phyloP scores from a whole-genome alignment of 2,797 vertebrate genomes.

The Geotrypetes seraphini region DNA sequence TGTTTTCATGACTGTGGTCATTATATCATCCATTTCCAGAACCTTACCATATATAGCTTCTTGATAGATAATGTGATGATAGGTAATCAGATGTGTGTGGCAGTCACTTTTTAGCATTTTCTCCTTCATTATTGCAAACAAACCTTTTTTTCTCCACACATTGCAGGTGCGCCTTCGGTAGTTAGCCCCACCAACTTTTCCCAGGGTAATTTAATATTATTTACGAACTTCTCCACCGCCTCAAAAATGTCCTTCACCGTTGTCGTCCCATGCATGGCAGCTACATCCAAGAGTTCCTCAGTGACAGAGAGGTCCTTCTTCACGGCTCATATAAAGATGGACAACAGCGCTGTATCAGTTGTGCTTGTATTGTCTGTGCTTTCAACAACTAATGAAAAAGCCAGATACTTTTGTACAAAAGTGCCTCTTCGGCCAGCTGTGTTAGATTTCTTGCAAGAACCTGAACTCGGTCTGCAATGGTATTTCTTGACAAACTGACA shows the following conservation, averaged over 20 bases:
- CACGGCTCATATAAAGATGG: neutral
- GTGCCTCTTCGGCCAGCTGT: neutral
- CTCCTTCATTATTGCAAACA: neutral
- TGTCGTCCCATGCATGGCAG: too few relatives aligned
- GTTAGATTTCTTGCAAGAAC: slow-evolving; percentile 1
- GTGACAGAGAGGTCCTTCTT: neutral
- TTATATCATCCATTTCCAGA: too few relatives aligned
- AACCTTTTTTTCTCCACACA: too few relatives aligned
- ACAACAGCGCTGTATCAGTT: neutral
- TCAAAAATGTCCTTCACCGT: neutral
- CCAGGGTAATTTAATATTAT: slow-evolving; percentile 1
- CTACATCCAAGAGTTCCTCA: neutral
- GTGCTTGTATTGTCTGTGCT: slow-evolving; percentile 1
- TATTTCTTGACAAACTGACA: slow-evolving; percentile 5
- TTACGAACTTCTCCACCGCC: neutral
- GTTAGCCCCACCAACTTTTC: too few relatives aligned
- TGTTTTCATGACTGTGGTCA: too few relatives aligned
- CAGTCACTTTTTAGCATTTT: neutral
- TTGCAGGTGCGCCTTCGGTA: neutral
- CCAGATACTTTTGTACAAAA: neutral
- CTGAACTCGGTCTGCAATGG: neutral
- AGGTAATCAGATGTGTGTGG: neutral
- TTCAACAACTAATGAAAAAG: slow-evolving; percentile 5
- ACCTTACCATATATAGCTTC: too few relatives aligned
- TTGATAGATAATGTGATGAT: too few relatives aligned